phyloP scores from a whole-genome alignment of 2,888 invertebrate genomes.

The Sphecodes monilicornis region DNA sequence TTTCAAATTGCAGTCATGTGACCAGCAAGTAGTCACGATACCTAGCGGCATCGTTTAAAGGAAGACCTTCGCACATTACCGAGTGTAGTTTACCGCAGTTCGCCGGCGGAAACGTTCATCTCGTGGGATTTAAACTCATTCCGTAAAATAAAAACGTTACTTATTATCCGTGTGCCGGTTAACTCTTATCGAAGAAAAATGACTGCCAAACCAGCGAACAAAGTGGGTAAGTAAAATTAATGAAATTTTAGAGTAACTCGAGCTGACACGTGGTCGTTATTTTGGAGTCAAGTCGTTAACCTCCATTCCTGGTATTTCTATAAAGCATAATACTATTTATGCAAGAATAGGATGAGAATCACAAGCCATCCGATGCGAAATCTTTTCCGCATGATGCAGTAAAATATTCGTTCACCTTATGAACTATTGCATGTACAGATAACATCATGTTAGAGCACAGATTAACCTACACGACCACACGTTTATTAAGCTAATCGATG shows the following conservation, averaged over 20 bases:
- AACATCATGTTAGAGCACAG: neutral
- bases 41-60: constrained; percentile 30
- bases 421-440: neutral
- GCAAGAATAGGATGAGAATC: neutral
- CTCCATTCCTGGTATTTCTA: constrained; percentile 8
- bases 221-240: constrained; percentile 85
- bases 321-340: neutral
- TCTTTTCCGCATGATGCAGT: neutral
- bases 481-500: neutral
- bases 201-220: constrained; percentile 83
- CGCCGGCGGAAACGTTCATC: constrained; percentile 1
- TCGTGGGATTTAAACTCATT: neutral
- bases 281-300: constrained; percentile 17
- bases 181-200: constrained; percentile 20
- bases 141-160: neutral
- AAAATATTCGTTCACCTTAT: neutral
- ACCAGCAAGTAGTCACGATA: constrained; percentile 17
- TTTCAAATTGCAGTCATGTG: constrained; percentile 11
- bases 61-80: neutral
- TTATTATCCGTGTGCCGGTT: neutral
- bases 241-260: neutral
- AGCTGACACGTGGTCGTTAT: constrained; percentile 46
- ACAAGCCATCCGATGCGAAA: neutral
- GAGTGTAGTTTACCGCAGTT: constrained; percentile 28
- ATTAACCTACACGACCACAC: constrained; percentile 21